These are phyloP conservation scores for Campoletis sonorensis DNA, from an alignment of 1,140 invertebrate species.

Conservation along the genomic window DNA sequence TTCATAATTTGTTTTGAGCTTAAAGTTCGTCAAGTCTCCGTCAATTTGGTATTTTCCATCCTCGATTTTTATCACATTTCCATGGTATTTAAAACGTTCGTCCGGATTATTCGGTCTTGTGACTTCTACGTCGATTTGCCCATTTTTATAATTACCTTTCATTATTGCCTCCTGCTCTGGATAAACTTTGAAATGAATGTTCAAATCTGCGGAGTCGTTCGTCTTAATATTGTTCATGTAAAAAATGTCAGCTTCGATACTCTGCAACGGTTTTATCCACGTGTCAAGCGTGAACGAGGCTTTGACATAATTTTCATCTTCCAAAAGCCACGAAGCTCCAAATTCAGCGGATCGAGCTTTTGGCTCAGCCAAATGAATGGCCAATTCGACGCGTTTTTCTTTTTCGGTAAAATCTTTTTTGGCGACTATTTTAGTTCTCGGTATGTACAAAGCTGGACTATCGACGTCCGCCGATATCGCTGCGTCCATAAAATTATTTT, in stretches of 20 bases:
- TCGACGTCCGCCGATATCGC: slow-evolving; percentile 78
- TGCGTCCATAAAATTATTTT: slow-evolving; percentile 80
- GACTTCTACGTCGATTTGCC: slow-evolving; percentile 56
- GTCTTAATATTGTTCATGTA: slow-evolving; percentile 69
- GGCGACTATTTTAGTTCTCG: slow-evolving; percentile 79
- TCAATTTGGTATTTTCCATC: slow-evolving; percentile 54
- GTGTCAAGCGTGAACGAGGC: slow-evolving; percentile 75
- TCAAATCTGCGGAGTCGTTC: slow-evolving; percentile 59
- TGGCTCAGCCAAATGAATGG: slow-evolving; percentile 56
- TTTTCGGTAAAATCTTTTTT: slow-evolving; percentile 82
- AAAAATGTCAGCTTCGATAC: slow-evolving; percentile 72
- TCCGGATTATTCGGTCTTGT: slow-evolving; percentile 51
- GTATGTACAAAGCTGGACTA: slow-evolving; percentile 80
- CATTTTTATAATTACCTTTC: slow-evolving; percentile 53
- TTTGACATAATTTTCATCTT: slow-evolving; percentile 74
- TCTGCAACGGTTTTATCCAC: slow-evolving; percentile 75
- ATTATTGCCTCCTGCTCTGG: slow-evolving; percentile 60
- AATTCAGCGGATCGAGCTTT: slow-evolving; percentile 69
- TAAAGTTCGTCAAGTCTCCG: slow-evolving; percentile 63
- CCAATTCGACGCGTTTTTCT: slow-evolving; percentile 78
- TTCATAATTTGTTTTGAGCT: slow-evolving; percentile 48
- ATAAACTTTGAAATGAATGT: slow-evolving; percentile 57
- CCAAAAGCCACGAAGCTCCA: slow-evolving; percentile 75
- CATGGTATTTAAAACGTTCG: slow-evolving; percentile 60
- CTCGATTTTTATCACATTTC: slow-evolving; percentile 54